Percentiles rank a stretch among this genome's conserved stretches.
phyloP scores from a whole-genome alignment of 2,113 vertebrate species.

The Poecile atricapillus region DNA sequence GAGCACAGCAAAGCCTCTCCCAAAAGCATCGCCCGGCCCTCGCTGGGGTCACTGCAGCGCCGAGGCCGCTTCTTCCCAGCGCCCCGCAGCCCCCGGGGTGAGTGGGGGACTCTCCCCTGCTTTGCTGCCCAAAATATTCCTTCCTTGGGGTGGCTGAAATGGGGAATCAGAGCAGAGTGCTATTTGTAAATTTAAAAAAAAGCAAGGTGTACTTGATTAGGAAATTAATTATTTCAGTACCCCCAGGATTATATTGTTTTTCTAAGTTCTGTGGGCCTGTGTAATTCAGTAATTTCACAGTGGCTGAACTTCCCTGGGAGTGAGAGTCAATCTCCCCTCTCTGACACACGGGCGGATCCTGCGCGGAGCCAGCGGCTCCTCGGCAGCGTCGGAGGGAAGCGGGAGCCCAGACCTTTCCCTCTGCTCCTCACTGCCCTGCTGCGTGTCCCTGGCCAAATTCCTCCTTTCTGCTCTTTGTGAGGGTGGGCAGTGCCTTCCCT shows the following conservation, averaged over 20 bases:
- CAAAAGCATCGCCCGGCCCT: background rate
- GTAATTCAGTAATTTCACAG: constrained; percentile 73
- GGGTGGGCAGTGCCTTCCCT: background rate
- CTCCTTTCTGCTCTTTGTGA: background rate
- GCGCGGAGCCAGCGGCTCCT: background rate
- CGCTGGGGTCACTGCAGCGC: background rate
- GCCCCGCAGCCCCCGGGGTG: background rate
- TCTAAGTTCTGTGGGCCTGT: constrained; percentile 65
- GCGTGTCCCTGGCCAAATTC: background rate
- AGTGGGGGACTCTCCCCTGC: background rate
- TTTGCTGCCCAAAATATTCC: background rate
- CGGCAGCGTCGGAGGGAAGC: rapidly evolving
- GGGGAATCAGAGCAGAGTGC: background rate
- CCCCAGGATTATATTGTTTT: constrained; percentile 71
- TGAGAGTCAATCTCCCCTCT: background rate
- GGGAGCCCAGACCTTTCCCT: background rate
- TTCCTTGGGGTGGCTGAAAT: constrained; percentile 21
- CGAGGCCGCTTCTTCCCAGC: rapidly evolving
- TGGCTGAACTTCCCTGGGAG: constrained; percentile 68
- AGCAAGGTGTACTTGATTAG: constrained; percentile 75
- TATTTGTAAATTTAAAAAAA: constrained; percentile 44
- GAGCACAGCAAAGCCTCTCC: background rate
- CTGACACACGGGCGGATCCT: rapidly evolving
- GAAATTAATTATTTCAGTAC: constrained; percentile 77
- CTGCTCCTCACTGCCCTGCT: background rate